A percentile compares a stretch with the other conserved stretches of the same genome.
phyloP scores from a whole-genome alignment of 2,797 vertebrate species.

The Loriculus beryllinus region DNA sequence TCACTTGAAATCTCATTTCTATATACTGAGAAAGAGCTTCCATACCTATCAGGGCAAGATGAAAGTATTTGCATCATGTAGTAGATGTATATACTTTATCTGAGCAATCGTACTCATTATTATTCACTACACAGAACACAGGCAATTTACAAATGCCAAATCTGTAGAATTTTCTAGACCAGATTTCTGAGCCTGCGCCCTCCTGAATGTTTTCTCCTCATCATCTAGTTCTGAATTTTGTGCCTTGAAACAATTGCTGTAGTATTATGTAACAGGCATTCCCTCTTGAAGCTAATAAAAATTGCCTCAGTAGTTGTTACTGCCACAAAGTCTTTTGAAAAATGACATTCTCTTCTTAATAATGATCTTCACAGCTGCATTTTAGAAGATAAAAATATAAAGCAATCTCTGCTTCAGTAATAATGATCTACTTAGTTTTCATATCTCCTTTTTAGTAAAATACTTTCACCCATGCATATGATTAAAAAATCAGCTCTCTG shows the following conservation, averaged over 20 bases:
- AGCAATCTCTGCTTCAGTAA: conserved; percentile 17
- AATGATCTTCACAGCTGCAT: conserved; percentile 18
- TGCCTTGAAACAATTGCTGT: not conserved
- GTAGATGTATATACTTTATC: not conserved
- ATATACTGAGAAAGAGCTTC: not conserved
- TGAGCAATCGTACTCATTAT: not conserved
- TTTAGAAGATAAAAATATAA: conserved; percentile 48
- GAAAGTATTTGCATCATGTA: not conserved
- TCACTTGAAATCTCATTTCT: not conserved
- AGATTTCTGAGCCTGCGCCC: not conserved
- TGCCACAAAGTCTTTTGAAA: conserved; percentile 33
- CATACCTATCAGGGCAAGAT: not conserved
- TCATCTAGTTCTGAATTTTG: not conserved
- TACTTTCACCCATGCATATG: not conserved
- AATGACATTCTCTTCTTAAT: conserved; percentile 38
- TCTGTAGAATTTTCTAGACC: not conserved
- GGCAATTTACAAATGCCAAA: not conserved
- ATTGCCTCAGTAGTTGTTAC: not conserved
- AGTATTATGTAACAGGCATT: conserved; percentile 32
- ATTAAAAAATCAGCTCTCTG: conserved; percentile 12
- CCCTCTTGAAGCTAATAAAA: conserved; percentile 25
- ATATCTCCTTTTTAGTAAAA: conserved; percentile 3
- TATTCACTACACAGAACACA: not conserved
- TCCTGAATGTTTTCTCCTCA: not conserved
- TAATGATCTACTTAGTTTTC: conserved; percentile 13